Percentiles rank a stretch among this genome's conserved stretches.
phyloP scores from a whole-genome alignment of 1,140 invertebrate genomes.

The Drosophila ogumai region DNA sequence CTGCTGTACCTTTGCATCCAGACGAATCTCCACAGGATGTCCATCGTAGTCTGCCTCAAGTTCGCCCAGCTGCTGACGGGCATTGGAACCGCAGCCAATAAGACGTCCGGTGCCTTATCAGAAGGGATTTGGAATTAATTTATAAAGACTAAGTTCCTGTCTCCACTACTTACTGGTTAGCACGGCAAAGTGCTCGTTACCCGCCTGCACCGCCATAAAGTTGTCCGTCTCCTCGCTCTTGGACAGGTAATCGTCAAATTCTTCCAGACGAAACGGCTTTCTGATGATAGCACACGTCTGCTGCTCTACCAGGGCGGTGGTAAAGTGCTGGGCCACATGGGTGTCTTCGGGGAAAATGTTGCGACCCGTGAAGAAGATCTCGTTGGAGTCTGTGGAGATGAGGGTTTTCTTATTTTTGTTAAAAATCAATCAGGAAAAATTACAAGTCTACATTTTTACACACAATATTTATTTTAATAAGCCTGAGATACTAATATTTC shows the following conservation, averaged over 20 bases:
- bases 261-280: slow-evolving; percentile 78
- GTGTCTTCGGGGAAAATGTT: slow-evolving; percentile 75
- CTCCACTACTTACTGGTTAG: slow-evolving; percentile 70
- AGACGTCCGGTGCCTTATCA: slow-evolving; percentile 68
- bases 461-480: background rate
- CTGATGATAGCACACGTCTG: slow-evolving; percentile 69
- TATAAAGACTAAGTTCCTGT: rapidly evolving
- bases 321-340: slow-evolving; percentile 75
- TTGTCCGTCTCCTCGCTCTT: slow-evolving; percentile 79
- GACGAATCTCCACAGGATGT: slow-evolving; percentile 68
- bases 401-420: background rate
- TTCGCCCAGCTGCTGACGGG: slow-evolving; percentile 64
- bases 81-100: slow-evolving; percentile 79
- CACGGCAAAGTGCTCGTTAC: slow-evolving; percentile 80
- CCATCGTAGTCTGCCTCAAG: slow-evolving; percentile 65
- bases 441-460: too few relatives aligned
- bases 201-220: slow-evolving; percentile 73
- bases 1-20: slow-evolving; percentile 71
- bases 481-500: background rate
- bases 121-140: background rate
- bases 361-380: slow-evolving; percentile 81
- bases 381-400: slow-evolving; percentile 71
- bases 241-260: slow-evolving; percentile 76
- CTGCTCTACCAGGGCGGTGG: slow-evolving; percentile 58
- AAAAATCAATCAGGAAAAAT: background rate